A percentile compares a stretch with the other conserved stretches of the same genome.
phyloP scores from a whole-genome alignment of 2,113 vertebrate genomes.

The Myrmecophaga tridactyla region DNA sequence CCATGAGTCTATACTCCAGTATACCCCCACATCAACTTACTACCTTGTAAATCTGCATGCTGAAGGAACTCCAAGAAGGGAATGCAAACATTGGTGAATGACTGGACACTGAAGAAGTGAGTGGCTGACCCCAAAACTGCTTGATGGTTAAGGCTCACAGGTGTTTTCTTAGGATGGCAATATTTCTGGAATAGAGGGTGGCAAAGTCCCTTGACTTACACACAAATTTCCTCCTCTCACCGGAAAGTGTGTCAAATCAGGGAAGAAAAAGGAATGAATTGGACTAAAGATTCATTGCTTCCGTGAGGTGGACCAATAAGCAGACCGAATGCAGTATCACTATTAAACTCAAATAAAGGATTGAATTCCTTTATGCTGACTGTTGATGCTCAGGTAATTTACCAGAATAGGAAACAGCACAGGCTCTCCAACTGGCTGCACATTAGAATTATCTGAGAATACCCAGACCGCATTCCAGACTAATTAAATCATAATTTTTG shows the following conservation, averaged over 20 bases:
- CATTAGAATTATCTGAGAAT: neutral
- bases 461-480: neutral
- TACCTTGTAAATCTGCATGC: neutral
- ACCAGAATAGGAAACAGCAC: neutral
- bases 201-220: neutral
- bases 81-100: neutral
- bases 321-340: neutral
- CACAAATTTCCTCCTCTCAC: neutral
- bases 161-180: fast-evolving
- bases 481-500: neutral
- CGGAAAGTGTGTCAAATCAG: neutral
- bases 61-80: neutral
- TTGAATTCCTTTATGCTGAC: conserved; percentile 7
- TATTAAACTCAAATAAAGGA: conserved; percentile 35
- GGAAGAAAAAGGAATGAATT: neutral
- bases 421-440: neutral
- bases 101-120: neutral
- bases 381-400: neutral
- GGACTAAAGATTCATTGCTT: neutral
- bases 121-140: neutral
- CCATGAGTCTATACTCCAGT: neutral
- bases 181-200: neutral
- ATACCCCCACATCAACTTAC: neutral
- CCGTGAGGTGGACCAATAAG: neutral
- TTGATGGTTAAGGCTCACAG: neutral